Evolutionary conservation across 37 sponge, comb jelly and placozoan genomes (phyloP), one percentile per base, ranked within the genome.

Genomic region (Sycon ciliatum): DNA sequence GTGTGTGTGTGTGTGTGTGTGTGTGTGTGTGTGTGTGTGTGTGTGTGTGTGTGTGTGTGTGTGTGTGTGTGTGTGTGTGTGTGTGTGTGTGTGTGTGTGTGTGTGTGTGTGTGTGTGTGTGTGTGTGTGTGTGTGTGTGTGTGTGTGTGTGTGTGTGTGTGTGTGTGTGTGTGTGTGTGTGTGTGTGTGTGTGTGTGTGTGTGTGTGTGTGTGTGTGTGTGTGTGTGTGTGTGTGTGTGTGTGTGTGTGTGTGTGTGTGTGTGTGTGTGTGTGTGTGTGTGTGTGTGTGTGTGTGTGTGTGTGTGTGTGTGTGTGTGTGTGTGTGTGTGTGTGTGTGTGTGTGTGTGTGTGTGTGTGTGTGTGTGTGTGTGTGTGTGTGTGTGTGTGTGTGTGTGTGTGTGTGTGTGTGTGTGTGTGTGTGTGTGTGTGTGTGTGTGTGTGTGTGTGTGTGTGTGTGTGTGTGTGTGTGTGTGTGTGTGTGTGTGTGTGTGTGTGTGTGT

Each of bases 41-140:
- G 49, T 42, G 49, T 42, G 49, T 42, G 49, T 42, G 49, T 42
- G 49, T 42, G 49, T 42, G 49, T 42, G 49, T 42, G 49, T 42
- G 49, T 42, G 49, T 42, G 49, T 42, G 49, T 42, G 49, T 42
- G 49, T 42, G 49, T 42, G 49, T 42, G 49, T 42, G 49, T 42
- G 49, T 42, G 49, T 42, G 49, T 42, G 49, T 42, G 49, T 42
- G 49, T 42, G 49, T 42, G 49, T 42, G 49, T 42, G 49, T 42
- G 49, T 42, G 49, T 42, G 49, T 42, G 49, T 42, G 49, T 42
- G 49, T 42, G 49, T 42, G 49, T 42, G 49, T 42, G 49, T 42
- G 49, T 42, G 49, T 42, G 49, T 42, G 49, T 42, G 49, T 42
- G 49, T 42, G 49, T 42, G 49, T 42, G 49, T 42, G 13, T 18